Evolutionary conservation across 2,113 vertebrate genomes (phyloP), one percentile per base, ranked within the genome.

Genomic region (Oxyura jamaicensis): DNA sequence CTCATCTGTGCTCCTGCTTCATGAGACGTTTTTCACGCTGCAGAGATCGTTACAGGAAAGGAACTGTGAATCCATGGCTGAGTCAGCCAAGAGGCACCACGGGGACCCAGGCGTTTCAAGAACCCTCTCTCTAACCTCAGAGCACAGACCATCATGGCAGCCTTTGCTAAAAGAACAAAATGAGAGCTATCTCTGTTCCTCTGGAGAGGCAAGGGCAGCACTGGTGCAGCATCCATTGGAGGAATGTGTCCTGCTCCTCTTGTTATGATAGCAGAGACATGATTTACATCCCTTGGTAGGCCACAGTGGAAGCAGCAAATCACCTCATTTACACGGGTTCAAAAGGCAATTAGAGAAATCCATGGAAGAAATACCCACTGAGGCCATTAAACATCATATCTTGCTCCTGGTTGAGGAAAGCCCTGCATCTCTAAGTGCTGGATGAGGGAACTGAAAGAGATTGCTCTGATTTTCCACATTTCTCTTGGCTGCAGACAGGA

Each of bases 251-350:
- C 74, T 85, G 58, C 9, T 33, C 8, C 69, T 72, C 53, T 22
- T 52, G 33, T 53, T 71, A 23, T 11, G 53, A 72, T 41, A 39
- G 66, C 82, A 41, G 28, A 31, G 50, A 55, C 3, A 2, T 91
- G 90, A 94, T 94, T 95, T 95, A 88, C 20, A 59, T 7, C 77
- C 77, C 77, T 36, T 1, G 0, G 80, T n/a, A 84, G 73, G 66
- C 65, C 46, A 13, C 77, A 16, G 69, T 4, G 20, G 91, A 89
- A 93, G 74, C 84, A 91, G 81, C 91, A 96, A 89, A 91, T 92
- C 77, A 89, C 62, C 69, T 74, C 62, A 62, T 68, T 31, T 50
- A 63, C 86, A 67, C 0, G 15, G 75, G 59, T 80, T 90, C 83
- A 90, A 36, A 88, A 74, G 68, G 55, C 67, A 90, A 28, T 91